Conservation (phyloP, 2,888 invertebrate species). For the Buathra laborator region DNA sequence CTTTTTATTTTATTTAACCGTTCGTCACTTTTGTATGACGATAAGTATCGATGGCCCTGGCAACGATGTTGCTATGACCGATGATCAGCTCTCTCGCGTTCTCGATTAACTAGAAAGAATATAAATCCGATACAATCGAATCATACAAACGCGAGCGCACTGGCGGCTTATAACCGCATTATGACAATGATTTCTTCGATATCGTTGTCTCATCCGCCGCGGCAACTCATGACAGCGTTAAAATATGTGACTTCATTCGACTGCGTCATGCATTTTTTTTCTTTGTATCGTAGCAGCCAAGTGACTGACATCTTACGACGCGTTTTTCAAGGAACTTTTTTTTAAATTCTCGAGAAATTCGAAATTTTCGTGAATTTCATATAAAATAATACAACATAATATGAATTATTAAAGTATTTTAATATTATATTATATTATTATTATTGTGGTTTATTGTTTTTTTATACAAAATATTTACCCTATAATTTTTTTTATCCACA, state of each 20-base stretch:
- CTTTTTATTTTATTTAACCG: background rate
- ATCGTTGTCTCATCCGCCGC: constrained; percentile 59
- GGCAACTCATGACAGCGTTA: constrained; percentile 46
- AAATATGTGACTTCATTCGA: constrained; percentile 63
- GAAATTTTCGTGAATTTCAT: background rate
- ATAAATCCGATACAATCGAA: background rate
- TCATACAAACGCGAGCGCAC: constrained; percentile 16
- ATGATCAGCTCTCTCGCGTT: constrained; percentile 34
- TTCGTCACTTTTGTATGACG: constrained; percentile 26
- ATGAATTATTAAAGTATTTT: too few relatives aligned
- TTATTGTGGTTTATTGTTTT: too few relatives aligned
- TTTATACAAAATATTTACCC: too few relatives aligned
- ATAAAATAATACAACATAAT: too few relatives aligned
- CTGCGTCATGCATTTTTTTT: constrained; percentile 52
- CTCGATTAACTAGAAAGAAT: constrained; percentile 31
- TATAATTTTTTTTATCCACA: too few relatives aligned
- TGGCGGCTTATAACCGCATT: constrained; percentile 8
- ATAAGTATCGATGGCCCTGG: constrained; percentile 29
- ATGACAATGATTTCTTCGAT: constrained; percentile 64
- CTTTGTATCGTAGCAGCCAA: constrained; percentile 4
- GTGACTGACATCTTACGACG: constrained; percentile 5
- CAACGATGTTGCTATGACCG: constrained; percentile 29
- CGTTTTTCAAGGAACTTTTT: constrained; percentile 11
- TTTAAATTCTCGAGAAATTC: background rate
- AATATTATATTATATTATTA: too few relatives aligned